phyloP scores from a whole-genome alignment of 1,140 invertebrate genomes.

The Meteorus sp. region DNA sequence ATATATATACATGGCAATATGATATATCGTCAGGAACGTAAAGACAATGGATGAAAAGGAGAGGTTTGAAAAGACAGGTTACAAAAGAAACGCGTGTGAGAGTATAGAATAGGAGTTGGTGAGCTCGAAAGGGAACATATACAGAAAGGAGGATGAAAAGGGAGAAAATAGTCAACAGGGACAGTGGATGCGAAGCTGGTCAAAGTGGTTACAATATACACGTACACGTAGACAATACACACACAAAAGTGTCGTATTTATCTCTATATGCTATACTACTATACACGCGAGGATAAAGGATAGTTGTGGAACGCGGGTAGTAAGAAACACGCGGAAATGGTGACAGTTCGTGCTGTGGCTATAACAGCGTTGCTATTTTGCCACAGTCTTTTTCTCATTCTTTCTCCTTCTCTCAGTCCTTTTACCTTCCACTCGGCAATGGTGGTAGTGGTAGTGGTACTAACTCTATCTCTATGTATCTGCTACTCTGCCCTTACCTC shows the following conservation, averaged over 20 bases:
- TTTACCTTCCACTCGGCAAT: constrained; percentile 8
- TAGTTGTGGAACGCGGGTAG: constrained; percentile 46
- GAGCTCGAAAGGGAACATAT: neutral
- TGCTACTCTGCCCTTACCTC: no score
- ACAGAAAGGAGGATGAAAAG: constrained; percentile 10
- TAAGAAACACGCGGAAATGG: constrained; percentile 58
- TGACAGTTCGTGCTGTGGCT: constrained; percentile 54
- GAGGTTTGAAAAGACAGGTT: constrained; percentile 3
- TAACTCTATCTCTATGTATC: no score
- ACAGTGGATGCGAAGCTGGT: neutral
- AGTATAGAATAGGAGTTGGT: neutral
- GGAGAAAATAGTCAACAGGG: constrained; percentile 13
- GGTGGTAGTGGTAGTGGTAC: no score
- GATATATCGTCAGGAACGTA: no score
- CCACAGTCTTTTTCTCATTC: constrained; percentile 41
- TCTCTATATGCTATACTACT: neutral
- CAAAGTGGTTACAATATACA: neutral
- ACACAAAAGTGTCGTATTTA: neutral
- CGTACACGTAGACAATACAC: neutral
- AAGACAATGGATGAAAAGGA: constrained; percentile 16
- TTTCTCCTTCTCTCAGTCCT: constrained; percentile 12
- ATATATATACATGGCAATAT: no score
- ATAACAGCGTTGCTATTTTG: constrained; percentile 56
- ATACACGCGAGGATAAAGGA: constrained; percentile 44
- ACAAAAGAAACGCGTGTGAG: neutral